Evolutionary conservation across 2,888 invertebrate species (phyloP), one percentile per base, ranked within the genome.

Genomic region (Mayetiola destructor): DNA sequence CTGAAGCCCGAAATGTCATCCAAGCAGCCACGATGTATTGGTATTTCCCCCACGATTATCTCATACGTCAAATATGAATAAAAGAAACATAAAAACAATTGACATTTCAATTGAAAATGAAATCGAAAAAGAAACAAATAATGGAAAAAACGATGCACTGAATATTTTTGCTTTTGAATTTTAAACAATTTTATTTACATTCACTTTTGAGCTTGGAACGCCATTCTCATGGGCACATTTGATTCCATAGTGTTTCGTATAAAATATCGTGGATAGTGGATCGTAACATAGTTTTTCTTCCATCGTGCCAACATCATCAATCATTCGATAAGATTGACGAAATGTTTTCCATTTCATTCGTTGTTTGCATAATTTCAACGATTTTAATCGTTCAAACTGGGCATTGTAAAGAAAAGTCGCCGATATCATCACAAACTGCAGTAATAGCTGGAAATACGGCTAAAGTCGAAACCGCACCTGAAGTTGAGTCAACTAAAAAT

Each of bases 401-500:
- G 27, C 48, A 48, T 3, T 9, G n/a, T 4, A 14, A 27, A 27
- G 27, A 6, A 48, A 6, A 9, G 3, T 20, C 27, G 16, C 37
- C 32, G 12, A 14, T 14, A 16, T 16, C 12, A 9, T 37, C 8
- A 37, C 37, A 37, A 12, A 37, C 12, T n/a, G 3, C 4, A 37
- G n/a, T 37, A 5, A 37, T 37, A 12, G n/a, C n/a, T n/a, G n/a
- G n/a, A 2, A 64, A 65, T 1, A 67, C 67, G 0, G 66, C 66
- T 9, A n/a, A n/a, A n/a, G n/a, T n/a, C n/a, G n/a, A n/a, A n/a
- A n/a, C n/a, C n/a, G n/a, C n/a, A n/a, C n/a, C n/a, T n/a, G n/a
- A n/a, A n/a, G n/a, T n/a, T n/a, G n/a, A n/a, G n/a, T n/a, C n/a
- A n/a, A n/a, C n/a, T n/a, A n/a, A n/a, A n/a, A n/a, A n/a, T n/a